Base-by-base conservation (phyloP, 2,797 vertebrate genomes). In the Falco biarmicus region DNA sequence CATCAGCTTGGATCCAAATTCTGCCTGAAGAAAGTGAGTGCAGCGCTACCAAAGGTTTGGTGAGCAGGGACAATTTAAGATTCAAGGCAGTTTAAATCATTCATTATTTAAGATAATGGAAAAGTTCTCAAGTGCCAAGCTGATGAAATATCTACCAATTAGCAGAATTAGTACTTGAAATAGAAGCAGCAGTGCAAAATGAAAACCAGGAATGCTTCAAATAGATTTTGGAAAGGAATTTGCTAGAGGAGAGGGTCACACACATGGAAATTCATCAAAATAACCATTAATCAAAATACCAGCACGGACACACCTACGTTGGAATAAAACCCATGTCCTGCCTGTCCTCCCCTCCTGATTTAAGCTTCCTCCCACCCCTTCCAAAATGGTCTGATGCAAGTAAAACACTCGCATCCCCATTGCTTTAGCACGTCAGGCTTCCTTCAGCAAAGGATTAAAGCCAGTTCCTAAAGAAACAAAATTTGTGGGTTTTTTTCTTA, bases 61-160 rank as follows among this genome's bases (percentile, higher is more conserved):
- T 88, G 82, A 92, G 92, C 85, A 88, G 83, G 94, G 63, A 93
- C 77, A 84, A 96, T 89, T 95, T 93, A 96, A 95, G 87, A 95
- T 93, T 93, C 93, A 90, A 94, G 90, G 91, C 91, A 93, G 87
- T 87, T 95, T 87, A 95, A 95, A 96, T 96, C 90, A 97, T 96
- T 93, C 85, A 97, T 96, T 97, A 95, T 95, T 96, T 96, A 96
- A 90, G 94, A 95, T 92, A 96, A 96, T 88, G 95, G 95, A 97
- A 96, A 96, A 96, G 87, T 91, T 96, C 96, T 96, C 96, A 95
- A 93, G 91, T 96, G 94, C 93, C 96, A 96, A 92, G 90, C 85
- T 93, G 95, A 95, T 95, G 96, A 96, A 96, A 93, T 93, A 95
- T 92, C 90, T 95, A 93, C 91, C 96, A 97, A 96, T 97, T 96